Base-by-base conservation (phyloP, 2,888 invertebrate genomes). In the Malacosoma neustria region DNA sequence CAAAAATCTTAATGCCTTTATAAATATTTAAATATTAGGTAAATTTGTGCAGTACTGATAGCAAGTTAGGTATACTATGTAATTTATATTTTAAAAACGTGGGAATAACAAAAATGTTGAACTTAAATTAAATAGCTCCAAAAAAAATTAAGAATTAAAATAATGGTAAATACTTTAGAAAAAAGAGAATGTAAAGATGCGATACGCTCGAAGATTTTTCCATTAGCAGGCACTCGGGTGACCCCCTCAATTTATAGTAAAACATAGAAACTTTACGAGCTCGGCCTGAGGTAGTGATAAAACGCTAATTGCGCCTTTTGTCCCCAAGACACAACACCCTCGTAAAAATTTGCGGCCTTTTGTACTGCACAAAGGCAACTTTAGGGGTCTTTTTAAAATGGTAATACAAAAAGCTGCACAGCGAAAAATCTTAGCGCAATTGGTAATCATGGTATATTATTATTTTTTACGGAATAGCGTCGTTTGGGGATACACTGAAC, bases 221-320 rank as follows among this genome's bases (percentile, higher is more conserved):
- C 22, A 4, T 41, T 22, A 38, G 7, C 14, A 29, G 32, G 34
- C 36, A 35, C 39, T 33, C 5, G 22, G 22, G 22, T 22, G 5
- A 22, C 22, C 22, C 22, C 5, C 22, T 22, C 22, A 29, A 29
- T 34, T 34, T 30, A 50, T 43, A 45, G 47, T 46, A 46, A 43
- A 39, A 49, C 34, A 44, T 35, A 43, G 41, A 36, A 39, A 37
- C 39, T 55, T 54, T 54, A 56, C 45, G 51, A 48, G 41, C 42
- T 35, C 39, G 35, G 43, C 54, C 48, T 44, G 50, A 51, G 53
- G 49, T 46, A 46, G 49, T 41, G 49, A 52, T 57, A 56, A 53
- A 57, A 49, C 47, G 51, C 53, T 56, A 54, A 57, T 57, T 57
- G 54, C 51, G 48, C 45, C 51, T 52, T 54, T 54, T 54, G 53